A percentile compares a stretch with the other conserved stretches of the same genome.
These are phyloP conservation scores for Plagodis dolabraria DNA, from an alignment of 2,888 invertebrate species.

Conservation along the genomic window DNA sequence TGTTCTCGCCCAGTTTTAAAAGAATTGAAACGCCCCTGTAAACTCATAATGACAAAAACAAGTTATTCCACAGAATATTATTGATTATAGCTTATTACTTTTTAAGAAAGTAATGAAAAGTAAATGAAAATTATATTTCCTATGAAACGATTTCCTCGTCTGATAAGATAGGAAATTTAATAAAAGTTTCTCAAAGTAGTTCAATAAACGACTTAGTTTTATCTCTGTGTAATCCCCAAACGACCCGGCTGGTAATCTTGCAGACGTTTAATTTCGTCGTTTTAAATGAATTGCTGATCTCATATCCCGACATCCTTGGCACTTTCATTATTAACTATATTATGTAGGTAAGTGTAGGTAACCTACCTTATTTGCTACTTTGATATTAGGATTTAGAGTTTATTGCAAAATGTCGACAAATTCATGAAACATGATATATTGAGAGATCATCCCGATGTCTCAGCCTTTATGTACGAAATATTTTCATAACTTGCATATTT, in stretches of 20 bases:
- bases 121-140: constrained; percentile 53
- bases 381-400: constrained; percentile 1
- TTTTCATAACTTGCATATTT: constrained; percentile 64
- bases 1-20: constrained; percentile 17
- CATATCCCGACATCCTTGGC: constrained; percentile 60
- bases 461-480: constrained; percentile 74
- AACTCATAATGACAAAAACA: no score
- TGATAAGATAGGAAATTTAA: constrained; percentile 55
- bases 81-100: background rate
- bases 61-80: no score
- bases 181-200: constrained; percentile 61
- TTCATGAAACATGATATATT: constrained; percentile 65
- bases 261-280: constrained; percentile 72
- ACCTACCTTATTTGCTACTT: constrained; percentile 2
- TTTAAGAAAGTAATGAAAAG: no score
- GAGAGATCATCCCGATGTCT: constrained; percentile 55
- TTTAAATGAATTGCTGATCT: constrained; percentile 72
- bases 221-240: constrained; percentile 65
- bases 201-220: constrained; percentile 66
- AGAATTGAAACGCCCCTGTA: background rate
- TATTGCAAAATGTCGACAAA: constrained; percentile 31
- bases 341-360: background rate
- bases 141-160: constrained; percentile 47
- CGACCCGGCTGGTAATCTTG: constrained; percentile 64
- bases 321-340: constrained; percentile 10